Evolutionary conservation across 1,140 invertebrate genomes (phyloP), one percentile per base, ranked within the genome.

Genomic region (Holotrichia oblita): DNA sequence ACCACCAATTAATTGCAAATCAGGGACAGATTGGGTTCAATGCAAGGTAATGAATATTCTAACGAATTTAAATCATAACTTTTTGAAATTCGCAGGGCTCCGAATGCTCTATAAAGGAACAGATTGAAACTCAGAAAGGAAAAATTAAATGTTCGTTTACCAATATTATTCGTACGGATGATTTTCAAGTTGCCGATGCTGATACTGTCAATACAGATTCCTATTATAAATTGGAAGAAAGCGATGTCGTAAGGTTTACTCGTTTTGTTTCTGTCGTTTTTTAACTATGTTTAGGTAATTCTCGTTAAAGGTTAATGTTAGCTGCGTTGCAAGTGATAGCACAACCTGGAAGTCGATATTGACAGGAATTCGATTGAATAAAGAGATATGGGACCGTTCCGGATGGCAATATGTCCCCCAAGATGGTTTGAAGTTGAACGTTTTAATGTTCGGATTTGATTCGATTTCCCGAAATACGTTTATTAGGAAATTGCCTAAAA

Each of bases 371-470:
- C 85, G 88, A 69, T 79, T 88, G 6, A 88, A 91, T 81, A 87
- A 87, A 34, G 82, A 86, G 8, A 81, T 88, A 0, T 86, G 86
- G 48, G 84, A 88, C 12, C 83, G 87, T 55, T 85, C 84, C 14
- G 88, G 86, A 10, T 92, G 91, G 90, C 84, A 89, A 10, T 86
- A 88, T 40, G 85, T 91, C 8, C 87, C 89, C 0, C 42, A 86
- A 7, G 86, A 89, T 55, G 87, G 87, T 0, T 80, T 92, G 0
- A 89, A 90, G 74, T 81, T 95, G 7, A 97, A 96, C 84, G 92
- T 98, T 0, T 85, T 98, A 0, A 96, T 98, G 89, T 93, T 97
- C 78, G 96, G 96, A 0, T 95, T 97, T 85, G 97, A 99, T 87
- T 98, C 97, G 0, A 86, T 98, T 0, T 97, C 96, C 0, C 89